phyloP scores from a whole-genome alignment of 2,113 vertebrate genomes.

The Agelaius phoeniceus region DNA sequence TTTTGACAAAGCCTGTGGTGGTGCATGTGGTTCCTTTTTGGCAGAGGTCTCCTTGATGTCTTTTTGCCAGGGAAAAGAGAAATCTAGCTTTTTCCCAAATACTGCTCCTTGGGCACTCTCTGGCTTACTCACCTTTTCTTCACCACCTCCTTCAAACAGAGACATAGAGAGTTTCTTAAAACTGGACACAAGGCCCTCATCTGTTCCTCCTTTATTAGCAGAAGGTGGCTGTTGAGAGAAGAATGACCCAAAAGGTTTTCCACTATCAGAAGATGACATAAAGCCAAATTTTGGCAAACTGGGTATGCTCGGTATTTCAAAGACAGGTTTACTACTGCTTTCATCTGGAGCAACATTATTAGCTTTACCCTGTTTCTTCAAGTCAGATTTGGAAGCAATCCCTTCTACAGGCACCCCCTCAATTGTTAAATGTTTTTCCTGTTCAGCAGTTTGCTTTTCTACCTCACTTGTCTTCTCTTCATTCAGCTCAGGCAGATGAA shows the following conservation, averaged over 20 bases:
- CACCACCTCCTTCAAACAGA: slow-evolving; percentile 80
- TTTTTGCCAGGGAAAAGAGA: slow-evolving; percentile 83
- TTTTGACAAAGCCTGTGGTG: slow-evolving; percentile 72
- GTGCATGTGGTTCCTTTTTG: slow-evolving; percentile 57
- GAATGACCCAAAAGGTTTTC: slow-evolving; percentile 83
- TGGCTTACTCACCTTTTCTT: slow-evolving; percentile 73
- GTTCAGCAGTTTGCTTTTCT: background rate
- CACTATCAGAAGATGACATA: slow-evolving; percentile 74
- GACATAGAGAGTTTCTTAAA: slow-evolving; percentile 86
- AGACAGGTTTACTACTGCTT: slow-evolving; percentile 64
- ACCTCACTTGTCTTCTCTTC: background rate
- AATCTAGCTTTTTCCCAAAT: slow-evolving; percentile 83
- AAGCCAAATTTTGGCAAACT: slow-evolving; percentile 80
- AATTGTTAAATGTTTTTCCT: background rate
- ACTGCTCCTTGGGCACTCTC: slow-evolving; percentile 69
- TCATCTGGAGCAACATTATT: background rate
- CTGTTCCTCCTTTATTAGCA: slow-evolving; percentile 56
- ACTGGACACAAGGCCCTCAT: slow-evolving; percentile 80
- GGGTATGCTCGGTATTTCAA: slow-evolving; percentile 79
- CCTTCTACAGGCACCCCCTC: background rate
- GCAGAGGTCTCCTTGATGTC: slow-evolving; percentile 68
- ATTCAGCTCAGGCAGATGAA: background rate
- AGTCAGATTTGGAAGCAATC: background rate
- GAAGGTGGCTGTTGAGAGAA: slow-evolving; percentile 78
- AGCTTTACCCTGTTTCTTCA: background rate